phyloP scores from a whole-genome alignment of 2,888 invertebrate species.

The Podotricha telesiphe region DNA sequence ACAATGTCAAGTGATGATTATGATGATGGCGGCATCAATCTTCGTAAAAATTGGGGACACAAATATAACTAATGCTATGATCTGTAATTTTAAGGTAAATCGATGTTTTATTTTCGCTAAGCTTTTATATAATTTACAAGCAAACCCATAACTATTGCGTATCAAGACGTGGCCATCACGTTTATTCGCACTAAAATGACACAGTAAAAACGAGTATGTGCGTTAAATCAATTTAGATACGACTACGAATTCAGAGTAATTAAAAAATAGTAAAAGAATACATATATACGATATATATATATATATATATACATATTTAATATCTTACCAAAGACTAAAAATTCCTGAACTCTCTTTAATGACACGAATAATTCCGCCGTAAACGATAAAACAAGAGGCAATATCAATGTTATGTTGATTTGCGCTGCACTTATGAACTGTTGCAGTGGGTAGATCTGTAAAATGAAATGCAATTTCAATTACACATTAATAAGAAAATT shows the following conservation, averaged over 20 bases:
- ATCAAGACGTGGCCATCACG: too few relatives aligned
- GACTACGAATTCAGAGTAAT: too few relatives aligned
- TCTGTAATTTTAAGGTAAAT: too few relatives aligned
- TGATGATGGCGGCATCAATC: neutral
- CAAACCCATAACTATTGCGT: too few relatives aligned
- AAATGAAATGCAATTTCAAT: conserved; percentile 16
- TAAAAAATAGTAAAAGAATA: too few relatives aligned
- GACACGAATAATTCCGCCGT: conserved; percentile 82
- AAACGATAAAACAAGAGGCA: conserved; percentile 81
- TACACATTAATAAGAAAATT: neutral
- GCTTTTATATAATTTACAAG: too few relatives aligned
- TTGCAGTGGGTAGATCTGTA: conserved; percentile 76
- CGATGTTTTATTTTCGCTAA: too few relatives aligned
- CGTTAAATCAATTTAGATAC: too few relatives aligned
- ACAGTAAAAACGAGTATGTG: too few relatives aligned
- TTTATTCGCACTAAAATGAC: too few relatives aligned
- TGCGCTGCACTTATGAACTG: conserved; percentile 75
- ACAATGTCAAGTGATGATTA: conserved; percentile 15
- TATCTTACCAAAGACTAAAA: conserved; percentile 64
- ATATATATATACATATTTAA: neutral
- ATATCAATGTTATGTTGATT: conserved; percentile 71
- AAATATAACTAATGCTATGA: neutral
- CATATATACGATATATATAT: too few relatives aligned
- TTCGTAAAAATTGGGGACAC: neutral
- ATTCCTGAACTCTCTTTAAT: conserved; percentile 68